Base-by-base conservation (phyloP, 2,113 vertebrate species). In the Malurus cyaneus region DNA sequence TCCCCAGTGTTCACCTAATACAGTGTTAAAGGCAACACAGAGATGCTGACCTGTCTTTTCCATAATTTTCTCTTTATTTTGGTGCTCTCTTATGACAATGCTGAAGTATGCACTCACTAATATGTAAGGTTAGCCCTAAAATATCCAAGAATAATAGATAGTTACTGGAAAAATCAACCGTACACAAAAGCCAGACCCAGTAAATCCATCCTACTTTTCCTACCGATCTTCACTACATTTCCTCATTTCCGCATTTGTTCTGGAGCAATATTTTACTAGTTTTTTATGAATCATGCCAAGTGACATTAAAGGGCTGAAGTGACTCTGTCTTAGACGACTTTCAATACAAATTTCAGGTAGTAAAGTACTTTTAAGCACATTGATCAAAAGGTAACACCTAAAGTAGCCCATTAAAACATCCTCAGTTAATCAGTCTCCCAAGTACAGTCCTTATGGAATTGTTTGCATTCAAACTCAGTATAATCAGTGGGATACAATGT, bases 261-360 rank as follows among this genome's bases (percentile, higher is more conserved):
- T 47, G 4, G 6, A 12, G 44, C 11, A 0, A 7, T 23, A 41
- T 5, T 25, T 18, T 59, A 19, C 41, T 24, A 36, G 4, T 2
- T 16, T 34, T 70, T 87, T 24, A 6, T 46, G 4, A 4, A 26
- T 50, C 1, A 0, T 46, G 12, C 36, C 16, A 29, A 49, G 13
- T 29, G 28, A 36, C 66, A 34, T 49, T 47, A 44, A 76, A 80
- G 8, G 18, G 7, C 16, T 71, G 13, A 5, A 72, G 2, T 32
- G n/a, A 39, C 11, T 11, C 11, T 57, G 8, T 53, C 18, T 24
- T 83, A 59, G 42, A 39, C 53, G 6, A 54, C 8, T 72, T 67
- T 42, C 32, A 46, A 2, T 54, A 44, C 31, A 54, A 94, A 80
- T 41, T 88, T 88, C 23, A 32, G 11, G 39, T 54, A 41, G 11